Percentiles rank a stretch among this genome's conserved stretches.
Conservation (phyloP, 2,888 invertebrate genomes). For the Willowsia nigromaculata region DNA sequence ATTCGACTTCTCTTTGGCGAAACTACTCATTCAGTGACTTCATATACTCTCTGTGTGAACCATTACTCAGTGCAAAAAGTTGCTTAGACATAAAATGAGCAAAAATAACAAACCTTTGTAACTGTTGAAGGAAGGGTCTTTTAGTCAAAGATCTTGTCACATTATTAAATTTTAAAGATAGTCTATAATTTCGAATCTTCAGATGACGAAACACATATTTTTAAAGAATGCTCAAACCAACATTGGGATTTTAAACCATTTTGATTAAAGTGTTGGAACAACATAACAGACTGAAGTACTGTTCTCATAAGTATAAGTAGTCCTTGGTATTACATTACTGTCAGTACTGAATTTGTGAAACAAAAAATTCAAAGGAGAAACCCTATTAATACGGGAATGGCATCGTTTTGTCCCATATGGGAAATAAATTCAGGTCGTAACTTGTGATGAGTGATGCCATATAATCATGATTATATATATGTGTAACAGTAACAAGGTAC, state of each 20-base stretch:
- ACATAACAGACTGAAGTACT: too few relatives aligned
- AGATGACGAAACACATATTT: too few relatives aligned
- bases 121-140: neutral
- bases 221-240: too few relatives aligned
- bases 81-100: neutral
- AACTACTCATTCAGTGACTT: neutral
- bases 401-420: slow-evolving; percentile 68
- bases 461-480: neutral
- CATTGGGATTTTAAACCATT: too few relatives aligned
- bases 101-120: neutral
- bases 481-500: neutral
- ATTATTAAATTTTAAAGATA: too few relatives aligned
- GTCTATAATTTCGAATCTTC: too few relatives aligned
- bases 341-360: neutral
- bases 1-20: slow-evolving; percentile 42
- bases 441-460: slow-evolving; percentile 62
- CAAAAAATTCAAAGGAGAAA: neutral
- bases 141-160: too few relatives aligned
- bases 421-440: slow-evolving; percentile 63
- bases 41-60: neutral
- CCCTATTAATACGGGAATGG: slow-evolving; percentile 46
- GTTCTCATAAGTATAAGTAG: too few relatives aligned
- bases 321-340: too few relatives aligned
- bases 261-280: too few relatives aligned
- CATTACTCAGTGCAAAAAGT: neutral